A percentile compares a stretch with the other conserved stretches of the same genome.
Conservation (phyloP, 2,113 vertebrate species). For the Sander lucioperca region DNA sequence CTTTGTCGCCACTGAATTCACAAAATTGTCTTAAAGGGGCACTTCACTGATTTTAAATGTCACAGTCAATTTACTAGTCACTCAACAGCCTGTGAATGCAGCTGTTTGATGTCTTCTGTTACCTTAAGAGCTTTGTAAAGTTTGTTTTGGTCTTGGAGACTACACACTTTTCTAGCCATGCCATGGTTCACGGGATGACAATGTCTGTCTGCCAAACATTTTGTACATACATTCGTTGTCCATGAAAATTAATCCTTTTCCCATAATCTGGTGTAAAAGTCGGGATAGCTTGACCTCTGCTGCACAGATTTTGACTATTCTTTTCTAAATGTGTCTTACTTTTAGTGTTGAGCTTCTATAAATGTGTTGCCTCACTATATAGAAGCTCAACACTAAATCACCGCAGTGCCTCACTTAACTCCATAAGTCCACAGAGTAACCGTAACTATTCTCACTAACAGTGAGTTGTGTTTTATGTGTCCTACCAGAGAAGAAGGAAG, state of each 20-base stretch:
- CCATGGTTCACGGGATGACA: neutral
- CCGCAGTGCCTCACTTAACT: neutral
- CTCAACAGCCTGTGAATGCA: neutral
- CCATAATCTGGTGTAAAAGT: too few species aligned
- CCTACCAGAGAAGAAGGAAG: conserved; percentile 78
- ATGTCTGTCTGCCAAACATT: too few species aligned
- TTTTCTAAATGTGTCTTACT: too few species aligned
- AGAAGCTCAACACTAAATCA: too few species aligned
- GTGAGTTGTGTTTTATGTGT: conserved; percentile 28
- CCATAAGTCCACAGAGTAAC: neutral
- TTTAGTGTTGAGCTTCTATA: too few species aligned
- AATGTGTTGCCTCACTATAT: too few species aligned
- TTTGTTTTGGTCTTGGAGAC: neutral
- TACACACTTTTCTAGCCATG: neutral
- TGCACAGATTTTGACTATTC: too few species aligned
- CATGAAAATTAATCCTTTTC: too few species aligned
- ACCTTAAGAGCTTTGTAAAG: neutral
- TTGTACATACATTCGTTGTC: too few species aligned
- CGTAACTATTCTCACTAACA: conserved; percentile 8
- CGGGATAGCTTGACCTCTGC: too few species aligned
- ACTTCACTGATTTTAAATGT: neutral
- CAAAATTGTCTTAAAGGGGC: neutral
- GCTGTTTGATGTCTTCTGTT: neutral
- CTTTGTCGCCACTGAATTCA: neutral
- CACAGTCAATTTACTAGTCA: neutral